Conservation (phyloP, 1,140 invertebrate genomes). For the Bombus confusus region DNA sequence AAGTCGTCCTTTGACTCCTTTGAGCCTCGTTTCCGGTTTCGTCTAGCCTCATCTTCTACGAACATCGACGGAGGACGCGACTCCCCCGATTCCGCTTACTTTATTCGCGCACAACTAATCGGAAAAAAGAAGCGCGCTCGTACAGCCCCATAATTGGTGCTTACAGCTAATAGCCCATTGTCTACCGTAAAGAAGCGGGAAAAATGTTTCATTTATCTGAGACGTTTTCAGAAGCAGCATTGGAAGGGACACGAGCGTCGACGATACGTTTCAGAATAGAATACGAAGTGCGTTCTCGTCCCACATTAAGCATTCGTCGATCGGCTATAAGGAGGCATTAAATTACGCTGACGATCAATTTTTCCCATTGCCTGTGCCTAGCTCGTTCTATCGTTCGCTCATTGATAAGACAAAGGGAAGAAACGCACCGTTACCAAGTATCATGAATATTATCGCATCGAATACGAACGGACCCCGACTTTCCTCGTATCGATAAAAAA, state of each 20-base stretch:
- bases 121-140: slow-evolving; percentile 25
- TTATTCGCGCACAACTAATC: slow-evolving; percentile 29
- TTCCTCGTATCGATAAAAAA: not conserved
- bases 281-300: slow-evolving; percentile 34
- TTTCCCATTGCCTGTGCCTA: not conserved
- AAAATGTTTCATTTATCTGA: slow-evolving; percentile 55
- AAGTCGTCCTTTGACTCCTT: not conserved
- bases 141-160: slow-evolving; percentile 46
- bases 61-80: slow-evolving; percentile 3
- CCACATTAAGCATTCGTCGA: slow-evolving; percentile 47
- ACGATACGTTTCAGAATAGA: slow-evolving; percentile 37
- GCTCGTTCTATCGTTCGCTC: not conserved
- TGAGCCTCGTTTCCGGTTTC: slow-evolving; percentile 9
- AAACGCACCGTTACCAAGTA: not conserved
- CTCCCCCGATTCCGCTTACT: not conserved
- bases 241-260: not conserved
- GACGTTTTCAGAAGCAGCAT: slow-evolving; percentile 32
- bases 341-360: slow-evolving; percentile 28
- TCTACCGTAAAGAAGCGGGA: slow-evolving; percentile 44
- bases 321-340: slow-evolving; percentile 34
- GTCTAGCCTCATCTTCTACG: not conserved
- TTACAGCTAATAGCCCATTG: slow-evolving; percentile 56
- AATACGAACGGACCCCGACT: not conserved
- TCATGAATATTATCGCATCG: too few relatives aligned
- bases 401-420: slow-evolving; percentile 14